Percentiles rank a stretch among this genome's conserved stretches.
These are phyloP conservation scores for Tuberolachnus salignus DNA, from an alignment of 2,888 invertebrate species.

Conservation along the genomic window DNA sequence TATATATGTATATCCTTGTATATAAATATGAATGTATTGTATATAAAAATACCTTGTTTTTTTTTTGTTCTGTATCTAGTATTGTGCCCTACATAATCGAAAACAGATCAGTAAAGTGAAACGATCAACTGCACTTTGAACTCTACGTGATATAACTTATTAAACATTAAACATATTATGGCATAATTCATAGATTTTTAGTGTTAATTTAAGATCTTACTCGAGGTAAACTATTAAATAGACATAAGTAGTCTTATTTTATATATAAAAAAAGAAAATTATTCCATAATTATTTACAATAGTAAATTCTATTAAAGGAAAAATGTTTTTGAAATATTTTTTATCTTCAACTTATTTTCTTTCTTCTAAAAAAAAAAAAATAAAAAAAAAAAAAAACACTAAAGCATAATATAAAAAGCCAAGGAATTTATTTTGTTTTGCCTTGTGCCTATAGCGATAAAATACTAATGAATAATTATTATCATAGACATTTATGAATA, in stretches of 20 bases:
- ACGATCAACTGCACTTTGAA: slow-evolving; percentile 35
- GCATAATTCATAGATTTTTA: slow-evolving; percentile 42
- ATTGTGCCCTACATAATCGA: slow-evolving; percentile 48
- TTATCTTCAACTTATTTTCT: background rate
- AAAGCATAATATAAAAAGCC: slow-evolving; percentile 5
- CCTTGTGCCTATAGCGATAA: slow-evolving; percentile 38
- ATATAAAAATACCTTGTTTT: background rate
- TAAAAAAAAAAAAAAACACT: slow-evolving; percentile 11
- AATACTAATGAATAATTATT: slow-evolving; percentile 9
- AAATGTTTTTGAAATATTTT: slow-evolving; percentile 11
- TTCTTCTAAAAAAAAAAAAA: slow-evolving; percentile 13
- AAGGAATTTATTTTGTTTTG: background rate
- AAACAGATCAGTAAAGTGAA: slow-evolving; percentile 15
- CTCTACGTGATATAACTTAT: slow-evolving; percentile 51
- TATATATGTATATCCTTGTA: too few relatives aligned
- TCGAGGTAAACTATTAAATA: slow-evolving; percentile 35
- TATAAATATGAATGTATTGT: background rate
- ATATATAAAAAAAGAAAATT: background rate
- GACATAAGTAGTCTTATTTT: slow-evolving; percentile 10
- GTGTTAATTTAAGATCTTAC: slow-evolving; percentile 35
- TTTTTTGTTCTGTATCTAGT: slow-evolving; percentile 29
- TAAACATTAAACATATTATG: slow-evolving; percentile 28
- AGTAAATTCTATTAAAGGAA: slow-evolving; percentile 2
- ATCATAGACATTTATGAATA: slow-evolving; percentile 21
- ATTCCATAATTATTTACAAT: background rate